Base-by-base conservation (phyloP, 2,888 invertebrate species). In the Coelinius sp. region DNA sequence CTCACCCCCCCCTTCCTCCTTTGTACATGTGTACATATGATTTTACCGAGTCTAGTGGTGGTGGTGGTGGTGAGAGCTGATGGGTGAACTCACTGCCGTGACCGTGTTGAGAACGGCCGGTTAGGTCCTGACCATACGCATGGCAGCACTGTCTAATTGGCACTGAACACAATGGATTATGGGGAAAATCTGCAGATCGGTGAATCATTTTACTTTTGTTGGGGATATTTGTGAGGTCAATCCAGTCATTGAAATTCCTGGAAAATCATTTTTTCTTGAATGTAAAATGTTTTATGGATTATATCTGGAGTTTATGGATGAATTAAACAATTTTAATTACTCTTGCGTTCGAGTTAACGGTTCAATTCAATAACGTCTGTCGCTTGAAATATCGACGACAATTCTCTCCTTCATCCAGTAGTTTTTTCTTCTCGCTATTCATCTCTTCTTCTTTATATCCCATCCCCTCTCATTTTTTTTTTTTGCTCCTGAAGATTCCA, bases 131-230 rank as follows among this genome's bases (percentile, higher is more conserved):
- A 82, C 82, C 85, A 81, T 83, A 87, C 87, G 87, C 87, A 87
- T 87, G 85, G 83, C 77, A 82, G 86, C 84, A 85, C 85, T 85
- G 86, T 86, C 87, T 87, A 87, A 87, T 87, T 87, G 87, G 87
- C 85, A 86, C 84, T 83, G 85, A 84, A 85, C 84, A 87, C 87
- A 87, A 87, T 87, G 85, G 86, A 86, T 87, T 87, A 87, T 84
- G 82, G 84, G 59, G 59, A 59, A 59, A 82, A 86, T 76, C 82
- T 67, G 52, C 73, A 70, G 46, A 70, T 62, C 80, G 85, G 85
- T 85, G 85, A 83, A 86, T 84, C 86, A 85, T 85, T 84, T 85
- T 82, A 82, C 82, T 84, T 20, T 25, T 12, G 14, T 53, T 53
- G 31, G 31, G 31, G 31, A 8, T 31, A 8, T 4, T 6, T 31